Percentiles rank a stretch among this genome's conserved stretches.
Conservation (phyloP, 2,113 vertebrate species). For the Leiothrix lutea region DNA sequence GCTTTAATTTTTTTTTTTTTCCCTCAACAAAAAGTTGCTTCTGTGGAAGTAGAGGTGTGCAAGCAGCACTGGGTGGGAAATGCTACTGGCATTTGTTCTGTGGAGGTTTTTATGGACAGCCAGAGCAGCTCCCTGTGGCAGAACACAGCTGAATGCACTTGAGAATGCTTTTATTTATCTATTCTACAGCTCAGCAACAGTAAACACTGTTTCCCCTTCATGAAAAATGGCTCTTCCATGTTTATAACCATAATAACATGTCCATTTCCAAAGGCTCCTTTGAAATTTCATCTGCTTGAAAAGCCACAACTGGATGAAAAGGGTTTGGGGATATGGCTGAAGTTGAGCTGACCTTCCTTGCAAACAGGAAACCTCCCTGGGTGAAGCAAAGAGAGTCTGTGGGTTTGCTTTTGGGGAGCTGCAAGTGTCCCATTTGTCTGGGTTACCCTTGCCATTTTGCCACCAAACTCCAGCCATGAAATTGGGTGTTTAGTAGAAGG, state of each 20-base stretch:
- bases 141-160: background rate
- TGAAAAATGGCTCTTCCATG: background rate
- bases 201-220: background rate
- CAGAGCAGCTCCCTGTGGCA: background rate
- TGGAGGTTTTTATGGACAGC: background rate
- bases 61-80: background rate
- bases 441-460: background rate
- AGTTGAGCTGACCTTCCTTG: background rate
- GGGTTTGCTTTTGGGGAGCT: background rate
- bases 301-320: background rate
- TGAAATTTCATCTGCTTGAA: background rate
- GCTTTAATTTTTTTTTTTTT: too few species aligned
- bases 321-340: background rate
- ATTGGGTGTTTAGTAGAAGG: background rate
- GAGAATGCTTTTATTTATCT: background rate
- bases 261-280: background rate
- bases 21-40: background rate
- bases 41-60: background rate
- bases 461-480: background rate
- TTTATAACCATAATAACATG: background rate
- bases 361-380: rapidly evolving
- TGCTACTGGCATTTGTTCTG: rapidly evolving
- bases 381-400: background rate
- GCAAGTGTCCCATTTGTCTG: background rate
- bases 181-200: background rate